These are phyloP conservation scores for Bombus sibiricus DNA, from an alignment of 1,140 invertebrate species.

Conservation along the genomic window DNA sequence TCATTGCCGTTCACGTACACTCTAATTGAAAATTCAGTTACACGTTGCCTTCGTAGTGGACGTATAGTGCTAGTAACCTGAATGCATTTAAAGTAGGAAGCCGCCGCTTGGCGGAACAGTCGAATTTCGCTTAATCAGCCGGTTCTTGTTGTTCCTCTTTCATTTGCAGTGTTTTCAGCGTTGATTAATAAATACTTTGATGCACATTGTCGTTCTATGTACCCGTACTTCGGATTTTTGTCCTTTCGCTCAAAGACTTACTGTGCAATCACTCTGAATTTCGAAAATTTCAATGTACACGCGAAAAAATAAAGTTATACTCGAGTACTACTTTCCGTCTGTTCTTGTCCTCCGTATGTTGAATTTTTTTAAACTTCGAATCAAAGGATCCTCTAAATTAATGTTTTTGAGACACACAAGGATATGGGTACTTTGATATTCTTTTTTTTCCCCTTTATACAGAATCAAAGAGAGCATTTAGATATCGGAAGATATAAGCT, in stretches of 20 bases:
- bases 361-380: no score
- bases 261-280: not conserved
- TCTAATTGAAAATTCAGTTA: conserved; percentile 37
- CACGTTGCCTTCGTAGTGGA: conserved; percentile 2
- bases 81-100: conserved; percentile 13
- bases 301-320: not conserved
- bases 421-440: no score
- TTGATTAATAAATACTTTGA: not conserved
- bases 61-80: not conserved
- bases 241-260: not conserved
- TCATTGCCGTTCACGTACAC: conserved; percentile 11
- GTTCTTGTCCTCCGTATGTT: not conserved
- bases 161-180: not conserved
- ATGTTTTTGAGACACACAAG: no score
- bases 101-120: not conserved
- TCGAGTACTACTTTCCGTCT: not conserved
- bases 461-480: not conserved
- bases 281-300: not conserved
- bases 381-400: no score
- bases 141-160: not conserved
- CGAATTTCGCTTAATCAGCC: conserved; percentile 15
- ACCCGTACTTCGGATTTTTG: not conserved
- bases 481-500: not conserved
- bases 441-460: not conserved
- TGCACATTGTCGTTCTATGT: not conserved